A percentile compares a stretch with the other conserved stretches of the same genome.
These are phyloP conservation scores for Scalopus aquaticus DNA, from an alignment of 2,113 vertebrate species.

Conservation along the genomic window DNA sequence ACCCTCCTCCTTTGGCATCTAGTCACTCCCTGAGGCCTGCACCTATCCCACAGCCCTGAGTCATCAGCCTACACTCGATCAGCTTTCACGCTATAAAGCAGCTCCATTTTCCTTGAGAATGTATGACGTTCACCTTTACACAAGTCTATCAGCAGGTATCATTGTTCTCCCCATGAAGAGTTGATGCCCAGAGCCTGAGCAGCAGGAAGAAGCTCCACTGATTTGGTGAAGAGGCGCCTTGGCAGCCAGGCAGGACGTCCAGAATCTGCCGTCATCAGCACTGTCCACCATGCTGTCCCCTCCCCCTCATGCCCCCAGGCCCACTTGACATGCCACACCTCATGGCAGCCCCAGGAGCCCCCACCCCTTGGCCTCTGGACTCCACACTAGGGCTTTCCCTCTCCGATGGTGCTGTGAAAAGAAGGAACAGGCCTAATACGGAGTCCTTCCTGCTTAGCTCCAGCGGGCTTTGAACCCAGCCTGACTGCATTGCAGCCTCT, in stretches of 20 bases:
- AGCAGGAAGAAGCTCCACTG: not conserved
- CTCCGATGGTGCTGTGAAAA: fast-evolving
- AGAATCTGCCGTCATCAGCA: not conserved
- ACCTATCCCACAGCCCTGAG: fast-evolving
- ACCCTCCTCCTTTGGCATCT: not conserved
- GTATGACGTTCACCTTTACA: not conserved
- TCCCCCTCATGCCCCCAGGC: not conserved
- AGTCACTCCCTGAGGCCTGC: not conserved
- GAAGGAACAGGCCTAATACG: not conserved
- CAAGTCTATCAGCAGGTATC: not conserved
- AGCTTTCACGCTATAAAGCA: not conserved
- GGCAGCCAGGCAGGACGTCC: no score
- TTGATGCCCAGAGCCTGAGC: not conserved
- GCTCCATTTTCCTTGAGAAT: not conserved
- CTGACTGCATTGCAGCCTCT: no score
- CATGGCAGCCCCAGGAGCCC: not conserved
- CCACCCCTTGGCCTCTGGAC: not conserved
- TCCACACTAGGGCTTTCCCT: no score
- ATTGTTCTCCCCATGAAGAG: not conserved
- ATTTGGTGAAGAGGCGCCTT: not conserved
- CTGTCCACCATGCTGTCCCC: no score
- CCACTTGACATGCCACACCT: fast-evolving
- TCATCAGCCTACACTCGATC: not conserved
- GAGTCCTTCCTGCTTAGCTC: not conserved
- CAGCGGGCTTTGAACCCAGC: no score